Evolutionary conservation across 2,888 invertebrate genomes (phyloP).

Genomic region (Aleiodes testaceus): DNA sequence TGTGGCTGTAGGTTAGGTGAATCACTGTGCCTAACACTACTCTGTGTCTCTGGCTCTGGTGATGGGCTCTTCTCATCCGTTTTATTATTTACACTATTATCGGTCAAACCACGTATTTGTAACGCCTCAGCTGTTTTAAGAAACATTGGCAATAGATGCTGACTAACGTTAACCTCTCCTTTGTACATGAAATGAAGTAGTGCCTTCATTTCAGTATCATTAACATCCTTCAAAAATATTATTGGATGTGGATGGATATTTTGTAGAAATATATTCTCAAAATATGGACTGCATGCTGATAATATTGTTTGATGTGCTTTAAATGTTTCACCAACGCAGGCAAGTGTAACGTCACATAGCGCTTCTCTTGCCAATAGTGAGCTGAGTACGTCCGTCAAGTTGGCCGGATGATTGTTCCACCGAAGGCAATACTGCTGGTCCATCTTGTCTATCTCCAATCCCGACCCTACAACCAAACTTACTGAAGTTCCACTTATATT

Average conservation of each 20-base stretch:
- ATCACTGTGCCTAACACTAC: constrained; percentile 63
- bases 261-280: constrained; percentile 92
- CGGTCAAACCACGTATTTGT: constrained; percentile 91
- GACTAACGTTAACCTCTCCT: constrained; percentile 93
- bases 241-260: constrained; percentile 93
- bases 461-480: constrained; percentile 69
- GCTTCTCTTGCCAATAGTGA: constrained; percentile 91
- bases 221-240: constrained; percentile 94
- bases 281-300: constrained; percentile 95
- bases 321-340: constrained; percentile 92
- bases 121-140: constrained; percentile 93
- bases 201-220: constrained; percentile 91
- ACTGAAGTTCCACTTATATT: constrained; percentile 54
- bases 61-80: constrained; percentile 63
- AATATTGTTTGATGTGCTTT: constrained; percentile 95
- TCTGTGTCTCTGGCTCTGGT: constrained; percentile 67
- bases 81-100: constrained; percentile 82
- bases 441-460: constrained; percentile 75
- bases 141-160: constrained; percentile 92
- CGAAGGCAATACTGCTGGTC: constrained; percentile 93
- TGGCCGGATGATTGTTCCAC: constrained; percentile 95
- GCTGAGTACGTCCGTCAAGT: constrained; percentile 91
- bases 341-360: constrained; percentile 93
- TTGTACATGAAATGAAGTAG: constrained; percentile 95
- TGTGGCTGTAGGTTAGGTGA: constrained; percentile 66